A percentile compares a stretch with the other conserved stretches of the same genome.
phyloP scores from a whole-genome alignment of 2,797 vertebrate species.

The Hyperoplus lanceolatus region DNA sequence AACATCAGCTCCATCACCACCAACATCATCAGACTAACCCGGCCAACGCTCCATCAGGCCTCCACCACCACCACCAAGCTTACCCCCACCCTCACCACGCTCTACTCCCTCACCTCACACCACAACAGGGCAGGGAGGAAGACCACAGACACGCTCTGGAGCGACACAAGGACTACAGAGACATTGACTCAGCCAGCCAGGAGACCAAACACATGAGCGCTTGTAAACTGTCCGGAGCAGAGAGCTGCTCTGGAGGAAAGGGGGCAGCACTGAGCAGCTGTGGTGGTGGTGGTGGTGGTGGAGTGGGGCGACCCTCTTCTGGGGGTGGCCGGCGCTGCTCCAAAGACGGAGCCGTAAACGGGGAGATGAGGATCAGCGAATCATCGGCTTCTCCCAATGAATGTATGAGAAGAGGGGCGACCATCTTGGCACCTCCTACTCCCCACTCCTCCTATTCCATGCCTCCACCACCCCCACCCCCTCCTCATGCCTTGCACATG shows the following conservation, averaged over 20 bases:
- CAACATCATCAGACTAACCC: constrained; percentile 68
- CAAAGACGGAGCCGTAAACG: constrained; percentile 86
- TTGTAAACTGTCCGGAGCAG: constrained; percentile 89
- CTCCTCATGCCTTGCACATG: constrained; percentile 82
- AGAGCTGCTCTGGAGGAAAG: constrained; percentile 74
- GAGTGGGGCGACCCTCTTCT: constrained; percentile 71
- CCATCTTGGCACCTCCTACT: constrained; percentile 86
- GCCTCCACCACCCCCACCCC: constrained; percentile 85
- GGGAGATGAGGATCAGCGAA: constrained; percentile 86
- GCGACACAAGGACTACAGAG: constrained; percentile 90
- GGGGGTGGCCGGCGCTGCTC: constrained; percentile 80
- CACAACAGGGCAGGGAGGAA: constrained; percentile 83
- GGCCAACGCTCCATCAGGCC: constrained; percentile 47
- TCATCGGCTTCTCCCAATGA: constrained; percentile 86
- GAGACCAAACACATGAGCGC: constrained; percentile 88
- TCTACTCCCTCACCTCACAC: constrained; percentile 69
- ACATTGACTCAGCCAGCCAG: constrained; percentile 77
- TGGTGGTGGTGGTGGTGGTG: constrained; percentile 84
- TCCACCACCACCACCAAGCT: constrained; percentile 81
- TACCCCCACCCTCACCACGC: constrained; percentile 74
- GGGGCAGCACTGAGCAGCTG: constrained; percentile 76
- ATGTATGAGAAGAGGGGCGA: constrained; percentile 87
- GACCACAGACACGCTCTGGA: constrained; percentile 82
- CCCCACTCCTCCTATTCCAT: constrained; percentile 92
- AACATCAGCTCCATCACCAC: constrained; percentile 69